Conservation (phyloP, 2,113 vertebrate genomes). For the Dipodomys spectabilis region DNA sequence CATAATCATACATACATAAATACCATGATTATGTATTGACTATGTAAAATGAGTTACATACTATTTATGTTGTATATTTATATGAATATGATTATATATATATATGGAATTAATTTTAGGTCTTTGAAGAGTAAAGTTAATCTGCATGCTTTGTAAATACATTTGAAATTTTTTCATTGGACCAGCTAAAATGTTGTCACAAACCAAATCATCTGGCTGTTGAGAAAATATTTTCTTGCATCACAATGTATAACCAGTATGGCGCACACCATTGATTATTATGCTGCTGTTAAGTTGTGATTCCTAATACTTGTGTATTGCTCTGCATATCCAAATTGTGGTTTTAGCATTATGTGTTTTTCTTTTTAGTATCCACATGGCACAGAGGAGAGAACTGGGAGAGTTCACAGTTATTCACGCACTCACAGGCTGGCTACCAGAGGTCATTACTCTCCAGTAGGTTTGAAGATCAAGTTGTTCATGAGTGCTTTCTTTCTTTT, state of each 20-base stretch:
- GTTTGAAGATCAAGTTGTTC: constrained; percentile 63
- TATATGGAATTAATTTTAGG: not conserved
- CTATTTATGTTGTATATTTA: not conserved
- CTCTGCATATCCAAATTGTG: not conserved
- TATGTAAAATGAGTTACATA: not conserved
- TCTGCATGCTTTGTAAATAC: not conserved
- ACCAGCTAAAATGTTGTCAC: not conserved
- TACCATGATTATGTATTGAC: not conserved
- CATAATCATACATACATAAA: not conserved
- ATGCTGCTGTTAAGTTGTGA: not conserved
- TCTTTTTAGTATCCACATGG: constrained; percentile 77
- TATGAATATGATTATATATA: not conserved
- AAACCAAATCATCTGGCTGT: not conserved
- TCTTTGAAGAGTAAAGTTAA: not conserved
- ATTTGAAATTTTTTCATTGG: not conserved
- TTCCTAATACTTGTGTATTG: not conserved
- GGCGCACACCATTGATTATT: not conserved
- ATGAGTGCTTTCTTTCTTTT: not conserved
- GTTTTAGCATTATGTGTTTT: not conserved
- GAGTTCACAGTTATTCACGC: constrained; percentile 92
- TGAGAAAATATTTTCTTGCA: not conserved
- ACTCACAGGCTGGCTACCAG: constrained; percentile 95
- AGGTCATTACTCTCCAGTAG: constrained; percentile 92
- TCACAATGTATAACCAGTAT: not conserved
- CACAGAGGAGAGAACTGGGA: constrained; percentile 87